Evolutionary conservation across 2,797 vertebrate genomes (phyloP).

Genomic region (Pangasius mekongensis): DNA sequence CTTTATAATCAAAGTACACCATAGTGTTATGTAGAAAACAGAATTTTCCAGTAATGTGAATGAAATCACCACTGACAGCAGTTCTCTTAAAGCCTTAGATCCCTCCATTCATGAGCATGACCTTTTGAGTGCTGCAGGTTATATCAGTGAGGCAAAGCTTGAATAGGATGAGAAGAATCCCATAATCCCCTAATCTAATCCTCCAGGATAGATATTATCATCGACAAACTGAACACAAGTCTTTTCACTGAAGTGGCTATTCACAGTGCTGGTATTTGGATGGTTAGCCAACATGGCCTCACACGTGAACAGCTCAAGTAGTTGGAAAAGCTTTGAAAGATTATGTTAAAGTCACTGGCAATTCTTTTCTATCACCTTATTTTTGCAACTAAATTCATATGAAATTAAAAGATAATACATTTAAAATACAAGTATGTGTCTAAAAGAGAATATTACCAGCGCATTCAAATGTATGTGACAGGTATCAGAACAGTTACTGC

Average conservation of each 20-base stretch:
- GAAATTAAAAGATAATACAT: background rate
- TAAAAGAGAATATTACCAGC: background rate
- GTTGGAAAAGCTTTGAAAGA: background rate
- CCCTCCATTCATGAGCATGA: background rate
- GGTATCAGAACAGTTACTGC: background rate
- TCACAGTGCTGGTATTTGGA: background rate
- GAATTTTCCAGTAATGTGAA: background rate
- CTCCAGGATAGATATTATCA: constrained; percentile 1
- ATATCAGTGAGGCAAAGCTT: constrained; percentile 2
- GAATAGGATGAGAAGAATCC: constrained; percentile 13
- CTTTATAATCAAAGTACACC: background rate
- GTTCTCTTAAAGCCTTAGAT: background rate
- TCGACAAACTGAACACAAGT: background rate
- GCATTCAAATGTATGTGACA: background rate
- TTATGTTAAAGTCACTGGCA: background rate
- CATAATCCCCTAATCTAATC: constrained; percentile 10
- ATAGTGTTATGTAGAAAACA: background rate
- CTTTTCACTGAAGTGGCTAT: constrained; percentile 14
- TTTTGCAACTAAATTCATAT: background rate
- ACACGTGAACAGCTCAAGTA: background rate
- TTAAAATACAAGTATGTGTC: background rate
- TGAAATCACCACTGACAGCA: background rate
- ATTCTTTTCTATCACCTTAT: background rate
- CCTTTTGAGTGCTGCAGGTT: constrained; percentile 15
- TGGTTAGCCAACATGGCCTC: background rate